Base-by-base conservation (phyloP, 2,113 vertebrate species). In the Corythoichthys intestinalis region DNA sequence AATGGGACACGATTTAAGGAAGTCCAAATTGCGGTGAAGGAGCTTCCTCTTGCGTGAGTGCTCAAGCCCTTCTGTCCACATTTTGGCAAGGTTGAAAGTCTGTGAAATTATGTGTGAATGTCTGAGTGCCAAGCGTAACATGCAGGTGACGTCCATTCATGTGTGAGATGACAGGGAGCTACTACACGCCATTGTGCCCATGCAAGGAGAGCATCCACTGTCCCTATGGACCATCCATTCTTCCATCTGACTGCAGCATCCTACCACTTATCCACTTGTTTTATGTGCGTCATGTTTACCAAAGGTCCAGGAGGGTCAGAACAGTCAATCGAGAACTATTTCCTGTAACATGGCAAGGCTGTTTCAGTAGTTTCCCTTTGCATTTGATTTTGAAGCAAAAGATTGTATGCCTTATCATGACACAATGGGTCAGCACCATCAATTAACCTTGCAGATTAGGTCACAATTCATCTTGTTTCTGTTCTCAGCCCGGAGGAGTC, bases 321-420 rank as follows among this genome's bases (percentile, higher is more conserved):
- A 59, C 17, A 63, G 66, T 28, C 9, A 1, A 17, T 61, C 54
- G 76, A 76, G 65, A 39, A 60, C 60, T 68, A 75, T 70, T 65
- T 58, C 54, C 75, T 68, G 50, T 78, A 79, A 83, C 86, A 75
- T 79, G 76, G 77, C 63, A 66, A 59, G 65, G 14, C 20, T 9
- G 34, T 41, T 44, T 65, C 54, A 58, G 39, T 11, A 14, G 17
- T n/a, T 52, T 17, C 49, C 12, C 47, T 48, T 37, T 39, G 37
- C 35, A 15, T 60, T 39, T 60, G 57, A 15, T 38, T 59, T 39
- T 15, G 38, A 60, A 60, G 58, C 58, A 39, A 39, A 6, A 39
- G 35, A 38, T 17, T 20, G 2, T 39, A 4, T 9, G 20, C 28
- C 34, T 34, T 34, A 10, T n/a, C 54, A 56, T 62, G 14, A 70